Base-by-base conservation (phyloP, 2,113 vertebrate genomes). In the Colistium nudipinnis region DNA sequence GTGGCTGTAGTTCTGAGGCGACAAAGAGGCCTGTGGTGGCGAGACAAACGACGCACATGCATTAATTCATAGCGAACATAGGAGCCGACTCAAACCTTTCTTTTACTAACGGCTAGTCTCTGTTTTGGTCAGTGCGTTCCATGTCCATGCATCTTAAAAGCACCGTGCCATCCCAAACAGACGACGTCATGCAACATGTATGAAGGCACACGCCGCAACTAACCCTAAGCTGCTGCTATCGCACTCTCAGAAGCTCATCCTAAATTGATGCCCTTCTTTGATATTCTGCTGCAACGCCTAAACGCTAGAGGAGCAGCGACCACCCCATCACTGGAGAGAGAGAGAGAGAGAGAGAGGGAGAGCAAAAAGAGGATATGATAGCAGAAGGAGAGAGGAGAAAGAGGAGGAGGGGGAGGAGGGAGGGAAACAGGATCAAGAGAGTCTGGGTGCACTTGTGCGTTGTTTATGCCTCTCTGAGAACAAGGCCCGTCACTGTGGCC, bases 1-100 rank as follows among this genome's bases (percentile, higher is more conserved):
- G 57, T 68, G 64, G n/a, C 90, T 70, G 33, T 95, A 97, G 4
- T 94, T 94, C 69, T 85, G 54, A 3, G 91, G 85, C 6, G 94
- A 94, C 62, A 92, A 45, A 3, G 82, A 20, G 14, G 82, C 90
- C 97, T 98, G 85, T 3, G 10, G 43, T 31, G 38, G 19, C 49
- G 24, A 70, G 17, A 67, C 3, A 65, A 17, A 57, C 51, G 35
- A 47, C 12, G 12, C 6, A 48, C 54, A 49, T 62, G 47, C 8
- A 80, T 44, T 38, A 28, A 54, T 53, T 27, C 27, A 62, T 17
- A 28, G 24, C 25, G 0, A 54, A 41, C 22, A 43, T 16, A 2
- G 44, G 14, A 56, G 12, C 20, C 49, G 4, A 41, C 2, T 59
- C 2, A 2, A 0, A 9, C 16, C n/a, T 47, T 72, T 30, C 56